These are phyloP conservation scores for Morelia viridis DNA, from an alignment of 2,797 vertebrate species.

Conservation along the genomic window DNA sequence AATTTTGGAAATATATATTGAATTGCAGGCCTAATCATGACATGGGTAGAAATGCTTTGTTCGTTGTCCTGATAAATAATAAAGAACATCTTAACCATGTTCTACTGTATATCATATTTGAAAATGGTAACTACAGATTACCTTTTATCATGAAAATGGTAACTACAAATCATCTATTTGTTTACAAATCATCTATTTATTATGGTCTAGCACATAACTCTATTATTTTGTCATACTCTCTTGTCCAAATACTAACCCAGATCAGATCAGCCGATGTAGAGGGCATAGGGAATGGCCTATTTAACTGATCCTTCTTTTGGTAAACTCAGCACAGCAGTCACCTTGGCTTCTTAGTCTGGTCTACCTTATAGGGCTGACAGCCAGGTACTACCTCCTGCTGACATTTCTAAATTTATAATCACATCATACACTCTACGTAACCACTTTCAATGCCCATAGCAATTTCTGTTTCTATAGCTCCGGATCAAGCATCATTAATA, in stretches of 20 bases:
- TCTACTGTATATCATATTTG: not conserved
- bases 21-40: not conserved
- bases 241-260: not conserved
- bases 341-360: not conserved
- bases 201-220: not conserved
- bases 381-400: not conserved
- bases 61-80: not conserved
- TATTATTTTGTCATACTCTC: not conserved
- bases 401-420: not conserved
- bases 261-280: not conserved
- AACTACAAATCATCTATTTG: not conserved
- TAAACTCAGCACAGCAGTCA: not conserved
- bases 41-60: not conserved
- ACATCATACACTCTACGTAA: not conserved
- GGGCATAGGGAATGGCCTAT: not conserved
- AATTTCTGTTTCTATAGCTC: not conserved
- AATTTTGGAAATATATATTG: not conserved
- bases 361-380: not conserved
- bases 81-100: not conserved
- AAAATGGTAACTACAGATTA: not conserved
- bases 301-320: not conserved
- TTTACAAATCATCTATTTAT: not conserved
- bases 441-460: not conserved
- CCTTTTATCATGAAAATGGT: not conserved
- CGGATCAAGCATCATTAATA: not conserved